Evolutionary conservation across 2,113 vertebrate species (phyloP), one percentile per base, ranked within the genome.

Genomic region (Gulo gulo): DNA sequence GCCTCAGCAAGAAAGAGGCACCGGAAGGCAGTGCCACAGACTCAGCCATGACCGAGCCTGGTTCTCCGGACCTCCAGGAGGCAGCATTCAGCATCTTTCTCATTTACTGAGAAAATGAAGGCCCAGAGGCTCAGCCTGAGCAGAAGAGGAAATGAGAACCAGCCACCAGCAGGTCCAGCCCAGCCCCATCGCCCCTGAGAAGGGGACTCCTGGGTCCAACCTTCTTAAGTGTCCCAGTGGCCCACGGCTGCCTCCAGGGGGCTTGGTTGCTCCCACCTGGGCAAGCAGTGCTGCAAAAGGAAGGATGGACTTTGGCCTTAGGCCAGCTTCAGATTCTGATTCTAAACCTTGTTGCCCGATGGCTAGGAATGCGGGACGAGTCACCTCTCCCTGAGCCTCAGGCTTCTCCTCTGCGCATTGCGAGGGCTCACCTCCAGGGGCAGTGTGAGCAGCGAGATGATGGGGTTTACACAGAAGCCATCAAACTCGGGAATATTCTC

Each of bases 171-270:
- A 63, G 80, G 73, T 10, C 84, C 42, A 42, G 7, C 34, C 2
- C 0, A 0, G 23, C 39, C 31, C 14, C 15, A 0, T 57, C 6
- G 8, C 57, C 0, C 20, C 69, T 1, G 1, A 7, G 39, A 74
- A 67, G 34, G 2, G 63, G 20, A 31, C 16, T 31, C 45, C 47
- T 4, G 7, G 31, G 36, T 47, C 47, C 24, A 11, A 2, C 13
- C 63, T 63, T 83, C n/a, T 39, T 73, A 7, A 6, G 15, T 1
- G 10, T 21, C 34, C 36, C 1, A 16, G 23, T 1, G 10, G 42
- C 6, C 59, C 26, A 5, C 0, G 6, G 82, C 47, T 0, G 26
- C 2, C 42, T 39, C 42, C 74, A 6, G 8, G 57, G 39, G 78
- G 55, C 29, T 16, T 18, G 29, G 24, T 4, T 13, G 55, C 12